Percentiles rank a stretch among this genome's conserved stretches.
phyloP scores from a whole-genome alignment of 2,113 vertebrate genomes.

The Psittacula cyanocephala region DNA sequence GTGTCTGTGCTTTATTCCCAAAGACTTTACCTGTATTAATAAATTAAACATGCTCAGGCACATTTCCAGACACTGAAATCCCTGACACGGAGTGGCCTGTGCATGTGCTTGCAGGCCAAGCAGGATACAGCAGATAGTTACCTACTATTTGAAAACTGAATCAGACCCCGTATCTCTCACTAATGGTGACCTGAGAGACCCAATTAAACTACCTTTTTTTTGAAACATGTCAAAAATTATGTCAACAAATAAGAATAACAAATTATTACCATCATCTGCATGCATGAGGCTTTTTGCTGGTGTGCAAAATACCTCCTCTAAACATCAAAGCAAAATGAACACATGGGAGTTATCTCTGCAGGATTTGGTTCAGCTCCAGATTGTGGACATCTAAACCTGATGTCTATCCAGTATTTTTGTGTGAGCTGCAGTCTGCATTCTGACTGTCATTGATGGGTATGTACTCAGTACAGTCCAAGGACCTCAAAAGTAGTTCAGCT shows the following conservation, averaged over 20 bases:
- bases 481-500: not conserved
- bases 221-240: not conserved
- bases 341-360: not conserved
- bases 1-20: not conserved
- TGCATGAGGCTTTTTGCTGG: not conserved
- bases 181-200: not conserved
- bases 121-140: not conserved
- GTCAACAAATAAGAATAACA: not conserved
- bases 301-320: not conserved
- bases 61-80: not conserved
- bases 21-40: not conserved
- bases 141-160: not conserved
- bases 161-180: not conserved
- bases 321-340: not conserved
- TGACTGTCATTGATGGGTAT: not conserved
- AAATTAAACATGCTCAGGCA: not conserved
- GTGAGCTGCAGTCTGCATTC: not conserved
- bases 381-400: not conserved
- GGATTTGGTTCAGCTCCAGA: not conserved
- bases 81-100: accelerated
- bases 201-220: not conserved
- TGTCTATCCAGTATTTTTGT: not conserved
- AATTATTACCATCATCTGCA: not conserved
- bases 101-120: not conserved
- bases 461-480: not conserved